Conservation (phyloP, 2,888 invertebrate species). For the Leptodirus hochenwartii region DNA sequence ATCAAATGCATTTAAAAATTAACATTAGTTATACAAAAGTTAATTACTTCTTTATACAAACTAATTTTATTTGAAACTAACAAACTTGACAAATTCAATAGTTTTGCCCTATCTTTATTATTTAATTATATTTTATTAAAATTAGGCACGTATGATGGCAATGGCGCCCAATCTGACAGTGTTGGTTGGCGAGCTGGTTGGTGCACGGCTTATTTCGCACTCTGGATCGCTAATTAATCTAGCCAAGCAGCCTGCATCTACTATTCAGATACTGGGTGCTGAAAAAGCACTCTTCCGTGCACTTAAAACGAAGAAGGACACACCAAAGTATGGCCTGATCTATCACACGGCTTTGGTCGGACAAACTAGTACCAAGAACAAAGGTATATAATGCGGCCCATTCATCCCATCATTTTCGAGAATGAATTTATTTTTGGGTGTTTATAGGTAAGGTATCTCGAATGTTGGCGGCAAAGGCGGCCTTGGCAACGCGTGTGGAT, state of each 20-base stretch:
- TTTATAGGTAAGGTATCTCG: slow-evolving; percentile 82
- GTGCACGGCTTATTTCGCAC: slow-evolving; percentile 90
- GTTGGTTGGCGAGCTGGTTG: slow-evolving; percentile 91
- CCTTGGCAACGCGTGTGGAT: slow-evolving; percentile 84
- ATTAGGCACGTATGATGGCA: slow-evolving; percentile 95
- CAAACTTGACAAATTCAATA: no score
- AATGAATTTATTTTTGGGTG: no score
- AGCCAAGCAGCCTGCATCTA: slow-evolving; percentile 96
- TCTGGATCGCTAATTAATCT: slow-evolving; percentile 94
- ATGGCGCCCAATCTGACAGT: slow-evolving; percentile 95
- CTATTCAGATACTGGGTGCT: slow-evolving; percentile 93
- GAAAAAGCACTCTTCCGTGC: slow-evolving; percentile 97
- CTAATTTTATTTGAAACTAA: no score
- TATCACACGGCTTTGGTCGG: slow-evolving; percentile 92
- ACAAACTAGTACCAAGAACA: slow-evolving; percentile 74
- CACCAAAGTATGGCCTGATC: slow-evolving; percentile 96
- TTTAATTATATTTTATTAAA: no score
- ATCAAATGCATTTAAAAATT: no score
- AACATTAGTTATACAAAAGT: no score
- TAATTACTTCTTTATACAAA: no score
- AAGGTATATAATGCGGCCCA: no score
- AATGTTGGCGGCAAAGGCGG: slow-evolving; percentile 92
- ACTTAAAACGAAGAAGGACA: slow-evolving; percentile 91
- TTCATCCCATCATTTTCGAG: no score
- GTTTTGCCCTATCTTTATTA: no score